Percentiles rank a stretch among this genome's conserved stretches.
phyloP scores from a whole-genome alignment of 64 coral and sea anemone genomes.

The Pocillopora damicornis region DNA sequence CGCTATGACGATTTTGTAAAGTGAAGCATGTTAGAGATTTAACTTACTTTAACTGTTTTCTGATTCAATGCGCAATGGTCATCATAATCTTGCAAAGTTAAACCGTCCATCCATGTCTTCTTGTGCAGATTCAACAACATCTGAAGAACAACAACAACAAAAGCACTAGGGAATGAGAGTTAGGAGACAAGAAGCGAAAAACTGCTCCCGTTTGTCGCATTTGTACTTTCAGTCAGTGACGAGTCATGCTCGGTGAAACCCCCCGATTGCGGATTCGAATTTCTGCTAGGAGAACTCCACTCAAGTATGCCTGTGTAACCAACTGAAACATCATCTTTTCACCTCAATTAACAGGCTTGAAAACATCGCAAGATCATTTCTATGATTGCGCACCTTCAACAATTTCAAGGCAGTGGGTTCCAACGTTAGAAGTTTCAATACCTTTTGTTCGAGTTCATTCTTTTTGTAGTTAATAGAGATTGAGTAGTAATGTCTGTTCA shows the following conservation, averaged over 20 bases:
- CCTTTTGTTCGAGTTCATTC: conserved; percentile 98
- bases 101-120: conserved; percentile 98
- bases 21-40: background rate
- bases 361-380: no score
- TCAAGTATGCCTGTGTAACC: no score
- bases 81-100: conserved; percentile 87
- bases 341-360: no score
- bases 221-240: no score
- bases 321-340: no score
- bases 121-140: conserved; percentile 99
- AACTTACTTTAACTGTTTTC: conserved; percentile 73
- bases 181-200: no score
- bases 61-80: conserved; percentile 84
- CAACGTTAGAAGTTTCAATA: background rate
- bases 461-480: conserved; percentile 98
- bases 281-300: no score
- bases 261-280: no score
- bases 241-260: no score
- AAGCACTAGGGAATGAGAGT: background rate
- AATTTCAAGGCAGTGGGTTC: no score
- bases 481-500: conserved; percentile 90
- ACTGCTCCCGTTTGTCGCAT: no score
- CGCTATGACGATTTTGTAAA: background rate
- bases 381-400: no score
- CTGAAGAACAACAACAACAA: conserved; percentile 21